Evolutionary conservation across 2,888 invertebrate species (phyloP).

Genomic region (Papilio gigon): DNA sequence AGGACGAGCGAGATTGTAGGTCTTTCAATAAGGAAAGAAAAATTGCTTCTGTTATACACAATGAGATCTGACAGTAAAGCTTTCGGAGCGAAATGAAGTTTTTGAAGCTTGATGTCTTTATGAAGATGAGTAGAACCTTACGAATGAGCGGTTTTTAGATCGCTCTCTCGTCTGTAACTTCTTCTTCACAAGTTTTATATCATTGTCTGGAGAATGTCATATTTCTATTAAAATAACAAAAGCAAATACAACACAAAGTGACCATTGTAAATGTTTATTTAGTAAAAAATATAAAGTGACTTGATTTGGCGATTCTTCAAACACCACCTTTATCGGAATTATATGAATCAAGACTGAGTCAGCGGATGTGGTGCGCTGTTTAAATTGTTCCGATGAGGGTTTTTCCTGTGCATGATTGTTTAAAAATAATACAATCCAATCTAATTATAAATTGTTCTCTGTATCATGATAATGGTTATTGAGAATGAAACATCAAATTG

Average conservation of each 20-base stretch:
- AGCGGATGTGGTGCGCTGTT: constrained; percentile 11
- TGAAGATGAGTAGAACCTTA: constrained; percentile 29
- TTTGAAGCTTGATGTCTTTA: constrained; percentile 31
- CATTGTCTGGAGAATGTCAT: neutral
- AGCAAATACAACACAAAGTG: neutral
- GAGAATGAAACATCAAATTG: neutral
- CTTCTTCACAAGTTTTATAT: neutral
- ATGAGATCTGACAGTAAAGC: constrained; percentile 35
- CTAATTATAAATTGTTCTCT: neutral
- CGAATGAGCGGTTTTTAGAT: constrained; percentile 25
- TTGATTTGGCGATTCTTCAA: neutral
- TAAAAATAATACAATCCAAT: constrained; percentile 17
- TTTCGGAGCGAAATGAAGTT: constrained; percentile 38
- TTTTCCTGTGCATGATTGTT: neutral
- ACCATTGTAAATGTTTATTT: neutral
- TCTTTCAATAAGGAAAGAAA: constrained; percentile 52
- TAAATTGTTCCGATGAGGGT: constrained; percentile 2
- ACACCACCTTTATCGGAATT: constrained; percentile 10
- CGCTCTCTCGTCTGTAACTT: constrained; percentile 3
- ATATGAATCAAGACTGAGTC: constrained; percentile 22
- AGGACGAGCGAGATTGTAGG: constrained; percentile 55
- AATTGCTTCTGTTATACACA: constrained; percentile 45
- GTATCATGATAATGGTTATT: neutral
- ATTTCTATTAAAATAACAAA: neutral
- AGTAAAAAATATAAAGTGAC: neutral